Evolutionary conservation across 2,113 vertebrate species (phyloP).

Genomic region (Ictalurus furcatus): DNA sequence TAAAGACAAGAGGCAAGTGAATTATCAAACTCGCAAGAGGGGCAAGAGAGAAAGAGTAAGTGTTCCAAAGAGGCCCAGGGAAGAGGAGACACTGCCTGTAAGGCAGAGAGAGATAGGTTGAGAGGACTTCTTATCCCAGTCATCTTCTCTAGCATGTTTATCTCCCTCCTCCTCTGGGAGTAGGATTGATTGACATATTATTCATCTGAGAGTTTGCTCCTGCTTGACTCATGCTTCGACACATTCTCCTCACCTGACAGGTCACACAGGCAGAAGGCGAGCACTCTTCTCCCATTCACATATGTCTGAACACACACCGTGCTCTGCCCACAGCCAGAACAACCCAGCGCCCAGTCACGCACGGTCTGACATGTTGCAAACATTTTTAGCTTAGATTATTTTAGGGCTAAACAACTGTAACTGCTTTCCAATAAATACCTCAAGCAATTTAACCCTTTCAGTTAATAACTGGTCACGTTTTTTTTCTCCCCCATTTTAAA

Average conservation of each 20-base stretch:
- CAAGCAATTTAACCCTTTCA: background rate
- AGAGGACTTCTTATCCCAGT: constrained; percentile 25
- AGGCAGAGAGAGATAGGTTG: constrained; percentile 12
- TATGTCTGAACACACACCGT: constrained; percentile 9
- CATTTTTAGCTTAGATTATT: background rate
- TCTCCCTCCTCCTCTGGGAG: constrained; percentile 10
- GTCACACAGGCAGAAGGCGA: background rate
- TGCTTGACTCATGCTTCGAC: constrained; percentile 12
- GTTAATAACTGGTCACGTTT: background rate
- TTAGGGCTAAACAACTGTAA: background rate
- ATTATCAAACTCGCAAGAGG: background rate
- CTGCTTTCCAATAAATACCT: background rate
- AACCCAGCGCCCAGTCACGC: background rate
- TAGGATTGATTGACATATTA: constrained; percentile 31
- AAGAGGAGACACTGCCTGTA: background rate
- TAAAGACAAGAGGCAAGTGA: background rate
- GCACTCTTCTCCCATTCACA: constrained; percentile 18
- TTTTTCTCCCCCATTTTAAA: background rate
- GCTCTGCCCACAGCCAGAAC: background rate
- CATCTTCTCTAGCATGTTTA: constrained; percentile 40
- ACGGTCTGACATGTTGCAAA: background rate
- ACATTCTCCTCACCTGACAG: constrained; percentile 13
- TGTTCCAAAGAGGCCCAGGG: background rate
- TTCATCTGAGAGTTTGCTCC: constrained; percentile 21
- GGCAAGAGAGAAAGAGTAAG: background rate